Percentiles rank a stretch among this genome's conserved stretches.
Evolutionary conservation across 2,797 vertebrate species (phyloP).

Genomic region (Paedocypris micromegethes): DNA sequence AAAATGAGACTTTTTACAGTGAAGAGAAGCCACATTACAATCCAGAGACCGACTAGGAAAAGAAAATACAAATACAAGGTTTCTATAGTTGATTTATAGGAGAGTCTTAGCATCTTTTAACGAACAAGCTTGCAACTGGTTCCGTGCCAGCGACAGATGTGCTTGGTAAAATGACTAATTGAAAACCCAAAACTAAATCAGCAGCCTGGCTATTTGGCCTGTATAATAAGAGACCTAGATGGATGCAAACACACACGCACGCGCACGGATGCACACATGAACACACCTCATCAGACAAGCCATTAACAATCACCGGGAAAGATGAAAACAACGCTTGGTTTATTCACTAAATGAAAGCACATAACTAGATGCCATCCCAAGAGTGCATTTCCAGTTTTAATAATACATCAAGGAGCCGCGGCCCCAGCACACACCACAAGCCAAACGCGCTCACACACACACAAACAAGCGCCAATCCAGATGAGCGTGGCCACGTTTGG

Average conservation of each 20-base stretch:
- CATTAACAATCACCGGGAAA: slow-evolving; percentile 99
- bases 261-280: slow-evolving; percentile 53
- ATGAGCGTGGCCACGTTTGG: slow-evolving; percentile 80
- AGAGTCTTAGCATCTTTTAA: slow-evolving; percentile 67
- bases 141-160: slow-evolving; percentile 96
- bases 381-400: slow-evolving; percentile 99
- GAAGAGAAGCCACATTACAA: too few relatives aligned
- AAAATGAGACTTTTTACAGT: too few relatives aligned
- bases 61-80: too few relatives aligned
- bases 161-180: slow-evolving; percentile 99
- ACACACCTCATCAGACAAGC: slow-evolving; percentile 94
- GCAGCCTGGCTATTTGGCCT: slow-evolving; percentile 94
- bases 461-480: slow-evolving; percentile 34
- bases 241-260: slow-evolving; percentile 65
- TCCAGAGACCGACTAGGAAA: too few relatives aligned
- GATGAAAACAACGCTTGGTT: slow-evolving; percentile 99
- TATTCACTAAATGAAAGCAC: slow-evolving; percentile 99
- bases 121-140: slow-evolving; percentile 83
- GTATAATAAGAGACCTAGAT: slow-evolving; percentile 91
- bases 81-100: too few relatives aligned
- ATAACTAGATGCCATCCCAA: slow-evolving; percentile 96
- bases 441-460: slow-evolving; percentile 68
- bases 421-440: slow-evolving; percentile 88
- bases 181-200: slow-evolving; percentile 99
- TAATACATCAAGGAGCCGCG: slow-evolving; percentile 99